These are phyloP conservation scores for Neodon shergylaensis DNA, from an alignment of 2,113 vertebrate species.

Conservation along the genomic window DNA sequence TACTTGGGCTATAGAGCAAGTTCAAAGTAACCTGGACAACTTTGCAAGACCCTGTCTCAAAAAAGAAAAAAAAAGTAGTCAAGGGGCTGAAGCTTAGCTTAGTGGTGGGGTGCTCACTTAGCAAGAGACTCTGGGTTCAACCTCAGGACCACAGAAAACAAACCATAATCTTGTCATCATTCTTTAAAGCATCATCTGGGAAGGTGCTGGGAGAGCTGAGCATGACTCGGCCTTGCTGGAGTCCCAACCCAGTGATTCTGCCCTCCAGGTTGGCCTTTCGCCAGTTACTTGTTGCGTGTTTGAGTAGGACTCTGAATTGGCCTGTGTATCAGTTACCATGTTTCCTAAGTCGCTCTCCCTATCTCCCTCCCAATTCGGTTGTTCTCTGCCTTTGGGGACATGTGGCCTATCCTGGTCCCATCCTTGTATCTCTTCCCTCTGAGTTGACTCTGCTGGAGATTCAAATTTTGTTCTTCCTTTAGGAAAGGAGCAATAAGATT, in stretches of 20 bases:
- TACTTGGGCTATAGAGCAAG: background rate
- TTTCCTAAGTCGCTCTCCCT: background rate
- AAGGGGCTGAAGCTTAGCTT: background rate
- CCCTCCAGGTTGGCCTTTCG: background rate
- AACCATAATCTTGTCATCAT: background rate
- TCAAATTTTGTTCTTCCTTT: background rate
- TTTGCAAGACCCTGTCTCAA: background rate
- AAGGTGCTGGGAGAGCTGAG: background rate
- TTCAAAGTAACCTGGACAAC: background rate
- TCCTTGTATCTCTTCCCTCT: background rate
- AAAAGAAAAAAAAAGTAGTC: background rate
- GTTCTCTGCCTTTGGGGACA: background rate
- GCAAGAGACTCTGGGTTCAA: background rate
- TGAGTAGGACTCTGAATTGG: background rate
- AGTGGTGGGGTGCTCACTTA: background rate
- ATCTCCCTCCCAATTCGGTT: background rate
- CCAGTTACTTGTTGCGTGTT: background rate
- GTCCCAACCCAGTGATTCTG: background rate
- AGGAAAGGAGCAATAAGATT: background rate
- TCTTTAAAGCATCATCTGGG: background rate
- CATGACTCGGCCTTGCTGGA: background rate
- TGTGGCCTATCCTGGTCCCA: background rate
- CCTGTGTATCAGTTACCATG: background rate
- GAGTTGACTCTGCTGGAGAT: background rate
- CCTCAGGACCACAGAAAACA: background rate